Base-by-base conservation (phyloP, 2,113 vertebrate genomes). In the Rhinogobius similis region DNA sequence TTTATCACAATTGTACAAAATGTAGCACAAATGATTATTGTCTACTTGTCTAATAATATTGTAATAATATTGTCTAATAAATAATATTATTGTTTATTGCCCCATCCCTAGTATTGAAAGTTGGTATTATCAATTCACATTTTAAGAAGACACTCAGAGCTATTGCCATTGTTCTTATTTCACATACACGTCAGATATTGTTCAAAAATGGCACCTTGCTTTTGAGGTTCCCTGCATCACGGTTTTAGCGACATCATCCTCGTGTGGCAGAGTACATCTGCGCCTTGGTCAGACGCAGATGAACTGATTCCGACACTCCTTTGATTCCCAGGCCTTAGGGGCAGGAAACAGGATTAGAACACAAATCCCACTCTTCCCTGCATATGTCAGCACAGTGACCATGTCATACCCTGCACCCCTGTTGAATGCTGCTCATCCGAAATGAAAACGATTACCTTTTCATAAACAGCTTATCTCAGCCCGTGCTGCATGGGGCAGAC, bases 341-440 rank as follows among this genome's bases (percentile, higher is more conserved):
- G 86, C 88, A 92, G 92, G 92, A 93, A 90, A 81, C 65, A 67
- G 87, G 91, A 93, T 93, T 92, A 91, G 68, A 56, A 38, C 70
- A 72, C 74, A 86, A 89, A 84, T 72, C 87, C 77, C 59, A 32
- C 72, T 82, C 88, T 86, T 87, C 77, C 81, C 81, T 36, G 59
- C 26, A 70, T 77, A 65, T 84, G 78, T 87, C 90, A 89, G 83
- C 85, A 84, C 46, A 29, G 59, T 81, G 84, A 73, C 36, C 64
- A 55, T 77, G 79, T 90, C 86, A 75, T 74, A 77, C 76, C 70
- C 77, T 87, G 77, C 75, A 68, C 73, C 88, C 77, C 68, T 75
- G 73, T 89, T 86, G 48, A 76, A 70, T 55, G 73, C 55, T 83
- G 39, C 68, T 92, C 89, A 87, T 90, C 90, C 91, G 88, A 88